Conservation (phyloP, 2,797 vertebrate genomes). For the Onychomys arenicola region DNA sequence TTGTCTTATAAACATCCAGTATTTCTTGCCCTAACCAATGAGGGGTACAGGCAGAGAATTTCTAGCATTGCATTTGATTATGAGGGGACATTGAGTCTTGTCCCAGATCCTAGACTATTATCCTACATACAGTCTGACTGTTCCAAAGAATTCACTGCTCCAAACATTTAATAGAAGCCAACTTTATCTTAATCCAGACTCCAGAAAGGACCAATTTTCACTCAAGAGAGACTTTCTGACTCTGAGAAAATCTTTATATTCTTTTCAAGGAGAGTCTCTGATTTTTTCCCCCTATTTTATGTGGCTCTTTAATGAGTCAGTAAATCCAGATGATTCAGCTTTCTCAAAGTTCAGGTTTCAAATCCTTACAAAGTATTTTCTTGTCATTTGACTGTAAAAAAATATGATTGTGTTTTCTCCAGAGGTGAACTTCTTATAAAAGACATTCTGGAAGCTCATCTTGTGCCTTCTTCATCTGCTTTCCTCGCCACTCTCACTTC, state of each 20-base stretch:
- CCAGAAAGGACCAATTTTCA: neutral
- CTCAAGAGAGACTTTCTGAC: neutral
- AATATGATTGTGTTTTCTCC: neutral
- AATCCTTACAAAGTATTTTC: conserved; percentile 45
- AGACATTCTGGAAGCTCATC: neutral
- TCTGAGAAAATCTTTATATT: neutral
- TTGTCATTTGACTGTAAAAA: neutral
- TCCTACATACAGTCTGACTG: neutral
- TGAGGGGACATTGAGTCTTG: neutral
- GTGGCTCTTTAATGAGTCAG: neutral
- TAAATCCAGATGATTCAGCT: conserved; percentile 4
- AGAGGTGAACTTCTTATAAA: neutral
- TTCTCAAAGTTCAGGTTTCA: conserved; percentile 50
- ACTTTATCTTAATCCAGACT: neutral
- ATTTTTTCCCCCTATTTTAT: neutral
- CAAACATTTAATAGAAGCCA: neutral
- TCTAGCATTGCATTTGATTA: neutral
- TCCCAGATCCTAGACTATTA: neutral
- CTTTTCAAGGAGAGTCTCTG: neutral
- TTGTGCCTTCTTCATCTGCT: neutral
- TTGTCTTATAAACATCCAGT: neutral
- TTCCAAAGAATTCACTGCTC: conserved; percentile 14
- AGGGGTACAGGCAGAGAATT: neutral
- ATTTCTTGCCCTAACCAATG: neutral
- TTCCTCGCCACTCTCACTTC: neutral